Evolutionary conservation across 2,797 vertebrate species (phyloP).

Genomic region (Paramormyrops hopkinsi): DNA sequence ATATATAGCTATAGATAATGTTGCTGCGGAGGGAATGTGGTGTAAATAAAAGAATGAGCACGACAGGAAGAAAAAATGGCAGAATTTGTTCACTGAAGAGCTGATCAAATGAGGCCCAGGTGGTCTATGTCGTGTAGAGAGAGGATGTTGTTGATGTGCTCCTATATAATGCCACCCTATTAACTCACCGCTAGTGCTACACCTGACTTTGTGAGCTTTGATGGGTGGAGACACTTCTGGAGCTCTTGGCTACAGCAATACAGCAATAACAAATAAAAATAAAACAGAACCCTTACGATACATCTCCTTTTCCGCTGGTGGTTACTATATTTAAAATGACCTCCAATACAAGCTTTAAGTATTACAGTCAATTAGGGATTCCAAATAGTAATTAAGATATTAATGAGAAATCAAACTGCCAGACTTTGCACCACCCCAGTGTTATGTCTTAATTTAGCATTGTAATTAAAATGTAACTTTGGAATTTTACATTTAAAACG

Average conservation of each 20-base stretch:
- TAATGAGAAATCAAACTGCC: constrained; percentile 51
- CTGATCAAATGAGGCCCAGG: constrained; percentile 42
- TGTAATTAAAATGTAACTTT: constrained; percentile 50
- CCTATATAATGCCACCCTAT: constrained; percentile 63
- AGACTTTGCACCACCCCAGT: constrained; percentile 42
- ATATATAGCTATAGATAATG: constrained; percentile 65
- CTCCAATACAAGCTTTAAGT: constrained; percentile 49
- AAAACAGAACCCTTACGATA: constrained; percentile 19
- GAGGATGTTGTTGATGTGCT: constrained; percentile 51
- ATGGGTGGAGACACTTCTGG: constrained; percentile 41
- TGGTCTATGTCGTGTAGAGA: constrained; percentile 57
- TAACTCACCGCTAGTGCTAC: constrained; percentile 62
- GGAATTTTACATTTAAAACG: constrained; percentile 34
- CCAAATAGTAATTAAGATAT: constrained; percentile 57
- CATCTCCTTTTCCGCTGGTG: constrained; percentile 23
- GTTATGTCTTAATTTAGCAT: constrained; percentile 45
- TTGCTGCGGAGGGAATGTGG: constrained; percentile 55
- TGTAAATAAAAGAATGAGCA: constrained; percentile 58
- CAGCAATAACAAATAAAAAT: constrained; percentile 43
- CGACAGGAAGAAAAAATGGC: constrained; percentile 53
- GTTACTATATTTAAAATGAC: constrained; percentile 55
- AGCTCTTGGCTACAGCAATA: constrained; percentile 47
- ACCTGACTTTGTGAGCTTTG: constrained; percentile 52
- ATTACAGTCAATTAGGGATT: constrained; percentile 58
- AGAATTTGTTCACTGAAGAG: constrained; percentile 53